Evolutionary conservation across 1,140 invertebrate genomes (phyloP).

Genomic region (Adoxophyes honmai): DNA sequence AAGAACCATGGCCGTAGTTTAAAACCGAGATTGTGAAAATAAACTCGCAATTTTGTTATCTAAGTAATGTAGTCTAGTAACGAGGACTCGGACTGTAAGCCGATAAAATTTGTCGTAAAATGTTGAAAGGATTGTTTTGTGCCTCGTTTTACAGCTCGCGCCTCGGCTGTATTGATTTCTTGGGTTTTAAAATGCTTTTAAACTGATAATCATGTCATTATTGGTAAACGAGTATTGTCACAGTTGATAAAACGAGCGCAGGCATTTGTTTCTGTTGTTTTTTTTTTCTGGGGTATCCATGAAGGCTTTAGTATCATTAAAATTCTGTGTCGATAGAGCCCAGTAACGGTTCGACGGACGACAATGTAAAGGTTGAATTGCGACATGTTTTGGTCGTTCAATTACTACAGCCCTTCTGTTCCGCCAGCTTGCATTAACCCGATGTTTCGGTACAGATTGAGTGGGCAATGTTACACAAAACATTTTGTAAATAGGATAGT

Average conservation of each 20-base stretch:
- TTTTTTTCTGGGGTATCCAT: too few relatives aligned
- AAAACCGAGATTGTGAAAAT: not conserved
- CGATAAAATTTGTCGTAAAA: constrained; percentile 7
- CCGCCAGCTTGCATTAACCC: not conserved
- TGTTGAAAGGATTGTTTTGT: not conserved
- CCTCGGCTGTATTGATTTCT: not conserved
- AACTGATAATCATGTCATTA: too few relatives aligned
- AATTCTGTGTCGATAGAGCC: too few relatives aligned
- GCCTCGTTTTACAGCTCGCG: not conserved
- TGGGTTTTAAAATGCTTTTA: constrained; percentile 1
- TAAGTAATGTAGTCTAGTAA: not conserved
- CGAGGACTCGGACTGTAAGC: not conserved
- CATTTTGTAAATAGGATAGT: not conserved
- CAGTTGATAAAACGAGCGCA: too few relatives aligned
- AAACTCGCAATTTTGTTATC: not conserved
- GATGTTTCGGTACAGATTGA: not conserved
- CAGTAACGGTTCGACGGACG: not conserved
- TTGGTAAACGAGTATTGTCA: too few relatives aligned
- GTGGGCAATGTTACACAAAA: not conserved
- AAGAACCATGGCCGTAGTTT: not conserved
- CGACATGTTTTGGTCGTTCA: not conserved
- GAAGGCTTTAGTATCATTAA: too few relatives aligned
- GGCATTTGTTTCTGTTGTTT: too few relatives aligned
- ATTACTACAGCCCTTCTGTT: constrained; percentile 1
- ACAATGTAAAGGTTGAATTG: constrained; percentile 4